phyloP scores from a whole-genome alignment of 1,140 invertebrate species.

The Bombus superbus region DNA sequence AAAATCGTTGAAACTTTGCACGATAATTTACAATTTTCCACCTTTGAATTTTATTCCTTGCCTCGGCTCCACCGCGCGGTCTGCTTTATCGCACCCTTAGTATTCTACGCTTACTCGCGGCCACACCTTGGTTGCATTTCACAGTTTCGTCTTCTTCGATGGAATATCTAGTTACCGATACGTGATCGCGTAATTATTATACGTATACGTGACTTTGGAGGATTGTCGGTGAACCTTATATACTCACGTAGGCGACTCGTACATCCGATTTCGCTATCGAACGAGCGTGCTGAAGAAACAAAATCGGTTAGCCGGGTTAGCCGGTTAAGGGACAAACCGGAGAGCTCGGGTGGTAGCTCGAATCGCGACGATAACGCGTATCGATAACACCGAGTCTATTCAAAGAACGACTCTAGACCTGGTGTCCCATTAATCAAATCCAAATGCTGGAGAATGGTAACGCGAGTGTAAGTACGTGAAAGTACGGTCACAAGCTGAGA shows the following conservation, averaged over 20 bases:
- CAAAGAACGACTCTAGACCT: slow-evolving; percentile 1
- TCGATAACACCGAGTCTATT: slow-evolving; percentile 41
- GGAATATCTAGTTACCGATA: slow-evolving; percentile 35
- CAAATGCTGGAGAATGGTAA: slow-evolving; percentile 20
- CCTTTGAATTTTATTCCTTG: too few relatives aligned
- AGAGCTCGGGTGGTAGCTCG: background rate
- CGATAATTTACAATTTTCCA: background rate
- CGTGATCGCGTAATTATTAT: slow-evolving; percentile 40
- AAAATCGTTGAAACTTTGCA: background rate
- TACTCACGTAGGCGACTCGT: slow-evolving; percentile 26
- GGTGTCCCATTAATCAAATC: slow-evolving; percentile 53
- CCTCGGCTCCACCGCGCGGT: too few relatives aligned
- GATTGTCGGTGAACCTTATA: background rate
- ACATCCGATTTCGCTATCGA: slow-evolving; percentile 30
- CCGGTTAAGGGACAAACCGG: background rate
- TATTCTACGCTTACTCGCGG: background rate
- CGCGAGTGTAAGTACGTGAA: slow-evolving; percentile 35
- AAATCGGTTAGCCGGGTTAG: background rate
- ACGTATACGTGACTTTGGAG: slow-evolving; percentile 41
- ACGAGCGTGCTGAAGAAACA: slow-evolving; percentile 26
- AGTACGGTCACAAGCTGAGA: background rate
- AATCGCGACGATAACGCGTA: slow-evolving; percentile 24
- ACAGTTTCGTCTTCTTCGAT: background rate
- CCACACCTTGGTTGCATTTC: background rate
- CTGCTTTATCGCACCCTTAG: too few relatives aligned